Evolutionary conservation across 2,797 vertebrate genomes (phyloP), one percentile per base, ranked within the genome.

Genomic region (Platalea minor): DNA sequence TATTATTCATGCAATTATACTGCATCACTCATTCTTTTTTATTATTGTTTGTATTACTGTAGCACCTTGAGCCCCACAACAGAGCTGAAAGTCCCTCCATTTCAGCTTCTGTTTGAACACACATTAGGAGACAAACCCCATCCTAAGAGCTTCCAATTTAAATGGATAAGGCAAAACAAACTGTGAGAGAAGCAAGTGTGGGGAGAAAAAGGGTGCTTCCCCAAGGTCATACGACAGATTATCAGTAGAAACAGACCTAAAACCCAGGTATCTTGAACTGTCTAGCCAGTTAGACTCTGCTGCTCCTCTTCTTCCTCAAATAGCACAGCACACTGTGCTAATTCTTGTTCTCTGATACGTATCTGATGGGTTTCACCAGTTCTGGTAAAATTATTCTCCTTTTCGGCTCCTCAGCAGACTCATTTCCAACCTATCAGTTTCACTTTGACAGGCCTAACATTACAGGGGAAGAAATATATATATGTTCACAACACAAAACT

Each of bases 1-100:
- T 75, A 82, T 96, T 96, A 92, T 96, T 96, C 77, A 74, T 92
- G 88, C 85, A 91, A 83, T 93, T 94, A 91, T 94, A 67, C 67
- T 88, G 82, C 91, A 43, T 88, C 76, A 10, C 59, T 95, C 69
- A 83, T 70, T 82, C 84, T 60, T 84, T 88, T 84, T 88, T 92
- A 84, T 93, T 92, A 53, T 79, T 90, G 85, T 94, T 95, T 96
- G 79, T 87, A 88, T 85, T 93, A 86, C 76, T 92, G 94, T 94
- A 96, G 85, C 85, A 93, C 91, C 92, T 96, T 92, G 79, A 96
- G 92, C 63, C 50, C 37, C 63, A 79, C 73, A 87, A 43, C 7
- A 31, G 73, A 95, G 84, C 80, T 5, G 2, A 83, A 91, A 85
- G 43, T 93, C 33, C 85, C 70, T 89, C 45, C 73, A 31, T 76